Base-by-base conservation (phyloP, 2,113 vertebrate genomes). In the Arothron firmamentum region DNA sequence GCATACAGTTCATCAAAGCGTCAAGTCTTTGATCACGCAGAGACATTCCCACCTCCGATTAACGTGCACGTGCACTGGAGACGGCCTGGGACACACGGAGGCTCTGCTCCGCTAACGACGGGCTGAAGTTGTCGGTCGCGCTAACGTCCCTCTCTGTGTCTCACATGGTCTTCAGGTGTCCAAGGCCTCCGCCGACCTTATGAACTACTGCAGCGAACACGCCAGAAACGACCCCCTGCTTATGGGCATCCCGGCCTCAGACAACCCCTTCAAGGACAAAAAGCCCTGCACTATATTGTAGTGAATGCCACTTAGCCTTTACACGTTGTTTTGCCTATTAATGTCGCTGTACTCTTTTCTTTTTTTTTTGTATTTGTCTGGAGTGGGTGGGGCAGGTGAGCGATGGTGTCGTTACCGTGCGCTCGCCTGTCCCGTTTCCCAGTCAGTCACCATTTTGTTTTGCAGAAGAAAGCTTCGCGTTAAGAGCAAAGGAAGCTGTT, bases 251-350 rank as follows among this genome's bases (percentile, higher is more conserved):
- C 94, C 94, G 0, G 81, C 95, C 6, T 99, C 96, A 1, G 96
- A 99, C 88, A 99, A 99, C 88, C 96, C 96, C 47, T 98, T 98
- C 91, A 98, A 98, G 92, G 96, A 99, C 87, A 99, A 96, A 88
- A 98, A 97, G 58, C 92, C 94, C 51, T 99, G 96, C 85, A 90
- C 88, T 88, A 92, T 99, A 84, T 90, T 99, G 80, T 99, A 99
- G 90, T 92, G 52, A 53, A 66, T 16, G 43, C 69, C 71, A 54
- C 52, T 61, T 63, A 70, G 83, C 77, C 70, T 79, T 73, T 46
- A 57, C 55, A 59, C 61, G 25, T 72, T n/a, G 11, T 19, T 62
- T 41, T 65, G 77, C 73, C 77, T 72, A 67, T 85, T 81, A 75
- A 77, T 84, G 81, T 88, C 67, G 72, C 79, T 78, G 65, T 69